Evolutionary conservation across 2,888 invertebrate genomes (phyloP).

Genomic region (Tortrix viridana): DNA sequence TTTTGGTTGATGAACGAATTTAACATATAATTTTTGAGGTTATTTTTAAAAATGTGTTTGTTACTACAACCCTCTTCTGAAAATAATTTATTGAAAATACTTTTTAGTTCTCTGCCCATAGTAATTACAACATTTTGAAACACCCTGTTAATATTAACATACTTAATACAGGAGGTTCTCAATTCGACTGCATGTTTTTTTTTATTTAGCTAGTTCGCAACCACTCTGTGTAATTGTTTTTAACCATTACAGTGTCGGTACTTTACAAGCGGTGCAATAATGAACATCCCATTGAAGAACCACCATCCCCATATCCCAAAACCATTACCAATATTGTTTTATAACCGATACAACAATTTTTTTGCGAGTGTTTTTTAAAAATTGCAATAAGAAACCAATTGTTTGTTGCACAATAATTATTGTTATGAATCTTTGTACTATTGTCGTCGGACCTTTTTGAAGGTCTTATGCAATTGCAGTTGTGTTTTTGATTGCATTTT

Average conservation of each 20-base stretch:
- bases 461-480: conserved; percentile 27
- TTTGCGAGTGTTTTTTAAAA: conserved; percentile 59
- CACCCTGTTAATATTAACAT: no score
- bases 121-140: no score
- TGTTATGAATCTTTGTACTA: conserved; percentile 43
- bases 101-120: no score
- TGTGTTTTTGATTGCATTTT: conserved; percentile 13
- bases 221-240: conserved; percentile 1
- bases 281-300: conserved; percentile 26
- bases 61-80: no score
- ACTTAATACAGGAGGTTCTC: no score
- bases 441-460: conserved; percentile 23
- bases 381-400: conserved; percentile 68
- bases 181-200: neutral
- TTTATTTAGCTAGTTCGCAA: neutral
- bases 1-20: no score
- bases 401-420: conserved; percentile 59
- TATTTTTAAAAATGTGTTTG: no score
- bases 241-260: conserved; percentile 19
- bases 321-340: conserved; percentile 36
- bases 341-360: conserved; percentile 41
- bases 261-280: conserved; percentile 30
- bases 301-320: conserved; percentile 38
- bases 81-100: no score
- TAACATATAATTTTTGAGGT: no score